phyloP scores from a whole-genome alignment of 2,888 invertebrate species.

The Coelopa pilipes region DNA sequence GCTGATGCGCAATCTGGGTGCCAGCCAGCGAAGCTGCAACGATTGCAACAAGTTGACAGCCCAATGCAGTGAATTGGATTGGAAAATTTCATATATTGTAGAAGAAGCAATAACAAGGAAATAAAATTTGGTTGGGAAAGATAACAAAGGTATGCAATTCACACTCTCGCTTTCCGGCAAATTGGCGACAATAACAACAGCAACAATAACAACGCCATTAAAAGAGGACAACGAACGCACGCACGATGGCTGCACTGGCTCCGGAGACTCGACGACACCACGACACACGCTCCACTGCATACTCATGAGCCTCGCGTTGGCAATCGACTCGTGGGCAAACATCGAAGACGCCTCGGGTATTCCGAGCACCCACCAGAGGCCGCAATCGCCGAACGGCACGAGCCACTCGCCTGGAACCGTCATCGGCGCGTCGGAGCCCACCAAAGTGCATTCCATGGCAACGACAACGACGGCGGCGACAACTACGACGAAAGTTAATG shows the following conservation, averaged over 20 bases:
- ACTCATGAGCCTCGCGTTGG: not conserved
- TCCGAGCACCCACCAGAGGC: not conserved
- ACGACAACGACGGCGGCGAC: no score
- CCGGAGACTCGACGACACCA: no score
- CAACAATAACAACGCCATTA: no score
- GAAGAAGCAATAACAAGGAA: constrained; percentile 20
- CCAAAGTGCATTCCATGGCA: no score
- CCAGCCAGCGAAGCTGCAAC: constrained; percentile 78
- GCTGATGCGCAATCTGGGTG: constrained; percentile 84
- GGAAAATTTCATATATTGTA: constrained; percentile 6
- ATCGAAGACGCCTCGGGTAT: not conserved
- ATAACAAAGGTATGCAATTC: constrained; percentile 9
- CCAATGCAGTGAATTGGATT: not conserved
- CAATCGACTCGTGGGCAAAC: not conserved
- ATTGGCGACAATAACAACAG: constrained; percentile 28
- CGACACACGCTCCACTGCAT: constrained; percentile 22
- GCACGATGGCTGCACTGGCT: not conserved
- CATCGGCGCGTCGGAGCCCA: no score
- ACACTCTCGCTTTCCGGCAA: constrained; percentile 27
- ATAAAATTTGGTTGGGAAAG: constrained; percentile 17
- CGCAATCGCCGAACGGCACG: not conserved
- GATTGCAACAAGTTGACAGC: constrained; percentile 11
- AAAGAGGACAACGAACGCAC: constrained; percentile 44
- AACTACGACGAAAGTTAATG: no score
- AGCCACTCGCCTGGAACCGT: no score